Evolutionary conservation across 2,797 vertebrate genomes (phyloP), one percentile per base, ranked within the genome.

Genomic region (Sebastolobus alascanus): DNA sequence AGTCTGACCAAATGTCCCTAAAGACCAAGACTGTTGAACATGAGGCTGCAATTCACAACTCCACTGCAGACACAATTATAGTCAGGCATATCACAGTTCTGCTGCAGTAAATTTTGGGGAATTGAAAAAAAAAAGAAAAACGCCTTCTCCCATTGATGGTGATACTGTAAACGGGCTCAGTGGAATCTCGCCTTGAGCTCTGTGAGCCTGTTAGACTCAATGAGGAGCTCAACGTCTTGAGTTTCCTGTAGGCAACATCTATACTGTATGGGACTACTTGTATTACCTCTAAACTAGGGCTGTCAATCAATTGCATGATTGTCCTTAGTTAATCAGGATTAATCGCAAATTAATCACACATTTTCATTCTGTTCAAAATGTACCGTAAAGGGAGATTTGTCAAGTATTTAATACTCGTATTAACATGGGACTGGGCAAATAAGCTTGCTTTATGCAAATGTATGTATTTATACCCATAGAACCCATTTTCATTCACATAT

Each of bases 21-120:
- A 75, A 56, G 37, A 74, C 22, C 25, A 40, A 43, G 25, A 69
- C 38, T 68, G 64, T 55, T 9, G 5, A 27, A 20, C 40, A 54
- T 25, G 11, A 76, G 40, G 68, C 66, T 61, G 37, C 9, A 46
- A 66, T 52, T 75, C 38, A 40, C 55, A 22, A 18, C 18, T 5
- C 18, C 52, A 33, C 43, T 37, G 67, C 16, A 27, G 64, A 73
- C 18, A 55, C 31, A 50, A 50, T 31, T 60, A 60, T 12, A 50
- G 14, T 37, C 66, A 33, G 40, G 14, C 5, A 54, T 52, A 40
- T 77, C 52, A 25, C 8, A 12, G 18, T 37, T 73, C 65, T 65
- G 69, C 54, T 60, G 64, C 65, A 40, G n/a, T 60, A 27, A 69
- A 50, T 73, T 68, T 71, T 22, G 20, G 40, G 14, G 20, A 40